A percentile compares a stretch with the other conserved stretches of the same genome.
phyloP scores from a whole-genome alignment of 2,888 invertebrate genomes.

The Melinaea marsaeus region DNA sequence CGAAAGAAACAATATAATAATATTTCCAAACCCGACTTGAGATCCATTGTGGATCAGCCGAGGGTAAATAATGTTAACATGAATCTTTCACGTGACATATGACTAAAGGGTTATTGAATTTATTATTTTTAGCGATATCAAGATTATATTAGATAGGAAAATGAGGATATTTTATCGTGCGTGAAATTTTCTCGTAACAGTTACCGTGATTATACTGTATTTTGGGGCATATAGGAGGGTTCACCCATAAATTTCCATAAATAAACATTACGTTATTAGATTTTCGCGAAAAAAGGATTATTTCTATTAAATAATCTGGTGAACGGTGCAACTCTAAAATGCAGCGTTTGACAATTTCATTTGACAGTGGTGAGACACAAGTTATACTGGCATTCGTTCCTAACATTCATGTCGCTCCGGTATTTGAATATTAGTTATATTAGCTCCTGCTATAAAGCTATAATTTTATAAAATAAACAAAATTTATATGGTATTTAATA shows the following conservation, averaged over 20 bases:
- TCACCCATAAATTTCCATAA: background rate
- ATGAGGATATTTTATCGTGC: conserved; percentile 1
- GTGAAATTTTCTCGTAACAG: background rate
- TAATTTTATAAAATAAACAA: too few relatives aligned
- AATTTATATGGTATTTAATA: too few relatives aligned
- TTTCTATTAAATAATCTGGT: too few relatives aligned
- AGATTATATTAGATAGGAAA: conserved; percentile 4
- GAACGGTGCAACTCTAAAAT: too few relatives aligned
- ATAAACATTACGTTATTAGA: too few relatives aligned
- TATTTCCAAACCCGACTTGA: conserved; percentile 4
- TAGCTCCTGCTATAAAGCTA: background rate
- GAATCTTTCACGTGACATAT: conserved; percentile 13
- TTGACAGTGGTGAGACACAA: conserved; percentile 12
- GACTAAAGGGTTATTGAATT: conserved; percentile 4
- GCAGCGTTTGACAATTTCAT: too few relatives aligned
- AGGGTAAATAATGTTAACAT: conserved; percentile 11
- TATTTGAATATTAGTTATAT: conserved; percentile 13
- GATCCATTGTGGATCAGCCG: conserved; percentile 10
- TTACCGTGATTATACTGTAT: background rate
- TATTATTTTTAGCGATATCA: conserved; percentile 5
- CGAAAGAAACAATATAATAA: conserved; percentile 11
- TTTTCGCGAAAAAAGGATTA: too few relatives aligned
- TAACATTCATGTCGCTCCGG: conserved; percentile 22
- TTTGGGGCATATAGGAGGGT: background rate
- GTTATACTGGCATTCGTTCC: conserved; percentile 13